Evolutionary conservation across 2,888 invertebrate species (phyloP).

Genomic region (Coelinius sp.): DNA sequence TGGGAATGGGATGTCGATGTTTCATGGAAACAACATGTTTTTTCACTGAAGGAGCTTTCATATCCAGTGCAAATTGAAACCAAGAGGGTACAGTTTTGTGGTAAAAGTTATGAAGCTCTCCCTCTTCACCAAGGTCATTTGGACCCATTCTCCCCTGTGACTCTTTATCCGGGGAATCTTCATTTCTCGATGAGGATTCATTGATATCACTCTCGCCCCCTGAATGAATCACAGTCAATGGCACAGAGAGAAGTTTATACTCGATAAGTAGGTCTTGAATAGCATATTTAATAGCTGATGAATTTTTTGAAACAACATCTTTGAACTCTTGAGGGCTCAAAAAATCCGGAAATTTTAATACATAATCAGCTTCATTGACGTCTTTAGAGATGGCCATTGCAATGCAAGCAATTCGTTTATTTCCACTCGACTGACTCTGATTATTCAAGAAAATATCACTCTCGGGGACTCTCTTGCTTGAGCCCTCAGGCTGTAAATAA

Average conservation of each 20-base stretch:
- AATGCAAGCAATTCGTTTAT: constrained; percentile 76
- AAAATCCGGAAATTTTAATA: constrained; percentile 52
- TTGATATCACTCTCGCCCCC: constrained; percentile 9
- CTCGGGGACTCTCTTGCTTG: constrained; percentile 71
- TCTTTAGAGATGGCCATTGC: constrained; percentile 76
- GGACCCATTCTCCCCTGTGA: constrained; percentile 43
- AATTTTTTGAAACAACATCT: constrained; percentile 66
- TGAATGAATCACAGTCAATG: constrained; percentile 71
- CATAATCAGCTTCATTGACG: constrained; percentile 51
- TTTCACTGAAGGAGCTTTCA: constrained; percentile 75
- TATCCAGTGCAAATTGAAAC: constrained; percentile 75
- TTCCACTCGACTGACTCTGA: constrained; percentile 77
- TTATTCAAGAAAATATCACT: constrained; percentile 80
- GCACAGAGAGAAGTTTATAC: constrained; percentile 72
- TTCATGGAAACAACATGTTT: constrained; percentile 72
- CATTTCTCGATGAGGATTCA: constrained; percentile 14
- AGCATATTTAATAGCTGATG: constrained; percentile 76
- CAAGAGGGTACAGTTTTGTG: constrained; percentile 73
- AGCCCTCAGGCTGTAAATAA: constrained; percentile 73
- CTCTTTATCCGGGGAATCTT: constrained; percentile 18
- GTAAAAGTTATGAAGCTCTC: constrained; percentile 73
- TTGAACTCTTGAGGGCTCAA: constrained; percentile 66
- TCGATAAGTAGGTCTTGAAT: constrained; percentile 83
- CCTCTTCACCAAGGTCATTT: constrained; percentile 73
- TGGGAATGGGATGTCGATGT: constrained; percentile 70